These are phyloP conservation scores for Gymnocypris eckloni DNA, from an alignment of 2,797 vertebrate genomes.

Conservation along the genomic window DNA sequence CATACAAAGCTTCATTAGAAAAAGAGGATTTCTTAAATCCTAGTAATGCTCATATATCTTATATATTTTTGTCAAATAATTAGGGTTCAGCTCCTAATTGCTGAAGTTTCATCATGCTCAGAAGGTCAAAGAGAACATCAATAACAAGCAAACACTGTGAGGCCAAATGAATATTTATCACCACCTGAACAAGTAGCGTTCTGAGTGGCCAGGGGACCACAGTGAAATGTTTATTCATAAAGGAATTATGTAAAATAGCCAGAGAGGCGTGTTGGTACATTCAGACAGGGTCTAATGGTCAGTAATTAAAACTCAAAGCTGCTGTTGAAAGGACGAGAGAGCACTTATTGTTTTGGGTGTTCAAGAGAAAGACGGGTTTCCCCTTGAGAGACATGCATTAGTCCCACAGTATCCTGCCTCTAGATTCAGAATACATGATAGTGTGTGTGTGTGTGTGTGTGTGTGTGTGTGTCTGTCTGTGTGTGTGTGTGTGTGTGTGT, in stretches of 20 bases:
- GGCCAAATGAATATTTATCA: slow-evolving; percentile 68
- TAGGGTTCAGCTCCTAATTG: slow-evolving; percentile 5
- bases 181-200: slow-evolving; percentile 62
- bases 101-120: slow-evolving; percentile 38
- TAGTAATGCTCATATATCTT: background rate
- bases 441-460: too few species aligned
- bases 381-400: slow-evolving; percentile 46
- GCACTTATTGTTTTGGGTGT: slow-evolving; percentile 54
- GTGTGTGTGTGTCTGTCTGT: background rate
- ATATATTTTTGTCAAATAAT: background rate
- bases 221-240: slow-evolving; percentile 71
- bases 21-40: background rate
- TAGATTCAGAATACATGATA: slow-evolving; percentile 40
- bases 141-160: slow-evolving; percentile 53
- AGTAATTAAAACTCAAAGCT: slow-evolving; percentile 59
- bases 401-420: slow-evolving; percentile 39
- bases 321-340: slow-evolving; percentile 54
- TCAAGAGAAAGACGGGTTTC: slow-evolving; percentile 49
- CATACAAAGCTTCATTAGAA: background rate
- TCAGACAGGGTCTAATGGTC: slow-evolving; percentile 61
- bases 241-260: slow-evolving; percentile 69
- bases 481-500: slow-evolving; percentile 19
- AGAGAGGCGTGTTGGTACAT: slow-evolving; percentile 65
- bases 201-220: slow-evolving; percentile 57
- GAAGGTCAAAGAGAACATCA: slow-evolving; percentile 49